phyloP scores from a whole-genome alignment of 2,888 invertebrate genomes.

The Acleris laterana region DNA sequence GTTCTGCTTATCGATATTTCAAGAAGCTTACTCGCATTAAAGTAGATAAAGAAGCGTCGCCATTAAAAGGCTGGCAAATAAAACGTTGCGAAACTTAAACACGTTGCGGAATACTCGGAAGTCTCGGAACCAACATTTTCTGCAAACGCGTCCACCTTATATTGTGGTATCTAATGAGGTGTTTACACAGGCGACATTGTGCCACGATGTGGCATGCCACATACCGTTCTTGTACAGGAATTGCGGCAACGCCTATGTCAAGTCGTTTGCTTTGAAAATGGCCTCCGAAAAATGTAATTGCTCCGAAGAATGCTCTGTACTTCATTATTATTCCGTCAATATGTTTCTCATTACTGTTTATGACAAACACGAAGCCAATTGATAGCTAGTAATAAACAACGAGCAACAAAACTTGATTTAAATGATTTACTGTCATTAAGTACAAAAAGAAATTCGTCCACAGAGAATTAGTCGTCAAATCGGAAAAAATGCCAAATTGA shows the following conservation, averaged over 20 bases:
- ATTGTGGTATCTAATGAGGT: constrained; percentile 14
- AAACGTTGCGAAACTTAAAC: constrained; percentile 35
- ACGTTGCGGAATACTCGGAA: constrained; percentile 25
- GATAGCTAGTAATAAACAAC: neutral
- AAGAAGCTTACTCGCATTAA: constrained; percentile 6
- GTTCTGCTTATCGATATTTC: constrained; percentile 5
- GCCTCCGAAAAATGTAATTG: too few species aligned
- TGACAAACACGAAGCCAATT: neutral
- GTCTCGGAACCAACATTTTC: constrained; percentile 29
- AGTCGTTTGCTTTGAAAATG: too few species aligned
- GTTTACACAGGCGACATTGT: neutral
- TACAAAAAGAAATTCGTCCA: too few species aligned
- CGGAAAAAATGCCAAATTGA: too few species aligned
- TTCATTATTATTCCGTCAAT: too few species aligned
- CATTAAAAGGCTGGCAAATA: constrained; percentile 31
- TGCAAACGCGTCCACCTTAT: constrained; percentile 19
- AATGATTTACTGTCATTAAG: too few species aligned
- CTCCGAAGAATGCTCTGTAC: too few species aligned
- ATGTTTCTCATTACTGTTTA: too few species aligned
- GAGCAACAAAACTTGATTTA: too few species aligned
- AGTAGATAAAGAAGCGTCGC: constrained; percentile 25
- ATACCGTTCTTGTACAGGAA: neutral
- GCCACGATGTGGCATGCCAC: neutral
- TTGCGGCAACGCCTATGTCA: neutral
- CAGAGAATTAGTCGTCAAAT: too few species aligned